These are phyloP conservation scores for Drosophila vallismaia DNA, from an alignment of 2,888 invertebrate genomes.

Conservation along the genomic window DNA sequence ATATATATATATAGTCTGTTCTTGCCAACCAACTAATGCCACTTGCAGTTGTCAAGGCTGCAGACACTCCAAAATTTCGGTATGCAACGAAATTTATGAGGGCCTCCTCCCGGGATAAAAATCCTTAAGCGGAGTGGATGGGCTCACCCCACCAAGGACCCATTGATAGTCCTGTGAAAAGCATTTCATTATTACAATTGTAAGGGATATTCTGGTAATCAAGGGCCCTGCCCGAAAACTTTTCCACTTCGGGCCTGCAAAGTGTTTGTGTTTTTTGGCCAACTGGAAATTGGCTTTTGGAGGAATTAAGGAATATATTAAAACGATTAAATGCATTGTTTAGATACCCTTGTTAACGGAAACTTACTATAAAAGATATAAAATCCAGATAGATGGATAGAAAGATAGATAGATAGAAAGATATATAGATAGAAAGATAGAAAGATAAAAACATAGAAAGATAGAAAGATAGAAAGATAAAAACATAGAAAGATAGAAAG, in stretches of 20 bases:
- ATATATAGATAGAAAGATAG: too few relatives aligned
- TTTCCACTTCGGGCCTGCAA: neutral
- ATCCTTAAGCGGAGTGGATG: neutral
- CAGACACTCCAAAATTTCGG: constrained; percentile 51
- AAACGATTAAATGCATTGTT: neutral
- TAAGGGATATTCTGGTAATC: neutral
- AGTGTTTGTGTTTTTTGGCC: neutral
- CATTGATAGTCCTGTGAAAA: constrained; percentile 32
- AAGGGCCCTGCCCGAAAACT: neutral
- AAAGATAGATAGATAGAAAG: too few relatives aligned
- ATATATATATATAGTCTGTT: neutral
- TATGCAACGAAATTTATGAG: constrained; percentile 42
- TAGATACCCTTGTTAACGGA: too few relatives aligned
- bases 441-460: too few relatives aligned
- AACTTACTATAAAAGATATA: too few relatives aligned
- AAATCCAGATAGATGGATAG: too few relatives aligned
- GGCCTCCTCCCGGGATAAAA: constrained; percentile 17
- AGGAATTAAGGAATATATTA: neutral
- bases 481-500: too few relatives aligned
- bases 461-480: too few relatives aligned
- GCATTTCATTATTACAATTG: constrained; percentile 31
- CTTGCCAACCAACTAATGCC: constrained; percentile 66
- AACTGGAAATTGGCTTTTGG: neutral
- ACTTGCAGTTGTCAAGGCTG: constrained; percentile 78
- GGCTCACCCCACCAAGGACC: constrained; percentile 1